Conservation (phyloP, 2,888 invertebrate genomes). For the Temnothorax ravouxi region DNA sequence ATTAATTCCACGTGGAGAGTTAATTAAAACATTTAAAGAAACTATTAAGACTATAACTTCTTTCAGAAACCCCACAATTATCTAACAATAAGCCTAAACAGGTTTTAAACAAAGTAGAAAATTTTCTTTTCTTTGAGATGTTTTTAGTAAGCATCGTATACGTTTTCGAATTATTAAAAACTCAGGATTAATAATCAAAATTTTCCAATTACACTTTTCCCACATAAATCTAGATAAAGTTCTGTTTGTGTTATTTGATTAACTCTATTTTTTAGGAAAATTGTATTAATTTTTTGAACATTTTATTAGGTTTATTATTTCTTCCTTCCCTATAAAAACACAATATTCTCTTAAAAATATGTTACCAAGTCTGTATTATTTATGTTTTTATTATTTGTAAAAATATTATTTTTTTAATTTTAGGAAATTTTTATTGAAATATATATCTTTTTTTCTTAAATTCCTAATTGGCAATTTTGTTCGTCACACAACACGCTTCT, state of each 20-base stretch:
- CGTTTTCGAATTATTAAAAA: background rate
- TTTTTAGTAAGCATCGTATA: background rate
- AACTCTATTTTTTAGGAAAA: background rate
- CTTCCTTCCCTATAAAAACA: background rate
- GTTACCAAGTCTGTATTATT: background rate
- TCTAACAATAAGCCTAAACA: background rate
- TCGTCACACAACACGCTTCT: background rate
- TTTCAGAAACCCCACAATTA: background rate
- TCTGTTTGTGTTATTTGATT: background rate
- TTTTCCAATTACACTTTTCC: background rate
- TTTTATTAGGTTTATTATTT: background rate
- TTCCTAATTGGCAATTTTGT: background rate
- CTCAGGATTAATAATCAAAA: background rate
- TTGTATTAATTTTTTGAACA: background rate
- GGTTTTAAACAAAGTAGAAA: background rate
- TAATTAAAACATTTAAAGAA: background rate
- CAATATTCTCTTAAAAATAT: background rate
- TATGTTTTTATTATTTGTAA: background rate
- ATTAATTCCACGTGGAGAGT: background rate
- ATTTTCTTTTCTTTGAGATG: background rate
- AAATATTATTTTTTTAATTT: background rate
- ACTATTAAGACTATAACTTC: background rate
- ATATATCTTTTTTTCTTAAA: background rate
- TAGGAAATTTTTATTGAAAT: background rate
- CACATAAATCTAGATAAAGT: background rate